Conservation (phyloP, 2,797 vertebrate genomes). For the Iguana delicatissima region DNA sequence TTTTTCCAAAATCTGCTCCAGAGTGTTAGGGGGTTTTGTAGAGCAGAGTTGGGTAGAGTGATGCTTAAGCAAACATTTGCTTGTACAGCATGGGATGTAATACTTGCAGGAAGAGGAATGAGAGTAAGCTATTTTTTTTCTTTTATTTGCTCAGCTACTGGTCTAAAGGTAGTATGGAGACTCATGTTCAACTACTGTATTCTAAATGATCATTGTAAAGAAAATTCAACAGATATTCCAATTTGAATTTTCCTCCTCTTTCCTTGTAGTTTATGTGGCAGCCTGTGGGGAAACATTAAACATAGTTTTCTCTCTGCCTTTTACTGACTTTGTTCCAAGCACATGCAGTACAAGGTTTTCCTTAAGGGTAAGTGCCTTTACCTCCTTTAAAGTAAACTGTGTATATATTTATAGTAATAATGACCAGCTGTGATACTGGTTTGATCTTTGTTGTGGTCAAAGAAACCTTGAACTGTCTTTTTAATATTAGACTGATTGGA, state of each 20-base stretch:
- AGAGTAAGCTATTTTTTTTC: background rate
- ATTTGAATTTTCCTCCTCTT: slow-evolving; percentile 48
- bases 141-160: background rate
- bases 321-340: slow-evolving; percentile 95
- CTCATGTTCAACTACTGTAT: background rate
- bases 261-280: slow-evolving; percentile 92
- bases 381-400: background rate
- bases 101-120: background rate
- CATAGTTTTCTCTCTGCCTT: slow-evolving; percentile 96
- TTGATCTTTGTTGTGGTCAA: background rate
- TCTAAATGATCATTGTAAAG: background rate
- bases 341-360: slow-evolving; percentile 94
- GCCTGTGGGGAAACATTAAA: slow-evolving; percentile 97
- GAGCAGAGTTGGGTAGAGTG: background rate
- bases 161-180: background rate
- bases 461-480: background rate
- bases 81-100: background rate
- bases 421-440: background rate
- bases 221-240: background rate
- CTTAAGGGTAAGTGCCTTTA: slow-evolving; percentile 86
- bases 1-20: background rate
- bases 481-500: too few species aligned
- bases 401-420: background rate
- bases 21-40: background rate
- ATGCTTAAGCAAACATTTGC: too few species aligned